Percentiles rank a stretch among this genome's conserved stretches.
phyloP scores from a whole-genome alignment of 2,113 vertebrate genomes.

The Peromyscus maniculatus region DNA sequence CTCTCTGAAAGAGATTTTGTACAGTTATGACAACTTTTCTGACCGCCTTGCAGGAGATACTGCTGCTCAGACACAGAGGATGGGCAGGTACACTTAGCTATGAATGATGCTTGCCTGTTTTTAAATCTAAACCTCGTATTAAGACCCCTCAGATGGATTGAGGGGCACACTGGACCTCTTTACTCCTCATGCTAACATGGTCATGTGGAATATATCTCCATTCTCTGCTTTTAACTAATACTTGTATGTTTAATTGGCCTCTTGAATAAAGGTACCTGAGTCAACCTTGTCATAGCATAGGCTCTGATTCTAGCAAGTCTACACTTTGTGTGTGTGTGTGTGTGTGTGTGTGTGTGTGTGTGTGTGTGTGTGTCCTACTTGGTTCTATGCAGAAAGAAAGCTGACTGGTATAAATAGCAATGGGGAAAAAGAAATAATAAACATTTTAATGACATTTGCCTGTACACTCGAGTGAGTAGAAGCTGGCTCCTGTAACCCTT shows the following conservation, averaged over 20 bases:
- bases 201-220: not conserved
- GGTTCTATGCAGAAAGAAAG: not conserved
- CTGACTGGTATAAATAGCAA: not conserved
- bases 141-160: too few relatives aligned
- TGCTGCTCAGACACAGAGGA: not conserved
- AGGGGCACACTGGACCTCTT: not conserved
- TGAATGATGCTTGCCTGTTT: not conserved
- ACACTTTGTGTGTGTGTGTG: not conserved
- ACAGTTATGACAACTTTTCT: not conserved
- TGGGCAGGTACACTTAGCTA: not conserved
- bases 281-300: not conserved
- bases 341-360: not conserved
- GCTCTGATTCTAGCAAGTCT: not conserved
- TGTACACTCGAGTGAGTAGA: not conserved
- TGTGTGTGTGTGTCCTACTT: not conserved
- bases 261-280: not conserved
- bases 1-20: not conserved
- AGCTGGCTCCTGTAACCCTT: not conserved
- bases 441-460: not conserved
- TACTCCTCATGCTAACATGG: too few relatives aligned
- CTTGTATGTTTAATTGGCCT: not conserved
- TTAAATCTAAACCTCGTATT: not conserved
- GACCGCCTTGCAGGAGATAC: not conserved
- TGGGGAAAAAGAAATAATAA: not conserved
- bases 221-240: not conserved